Percentiles rank a stretch among this genome's conserved stretches.
Evolutionary conservation across 2,888 invertebrate species (phyloP).

Genomic region (Andrena haemorrhoa): DNA sequence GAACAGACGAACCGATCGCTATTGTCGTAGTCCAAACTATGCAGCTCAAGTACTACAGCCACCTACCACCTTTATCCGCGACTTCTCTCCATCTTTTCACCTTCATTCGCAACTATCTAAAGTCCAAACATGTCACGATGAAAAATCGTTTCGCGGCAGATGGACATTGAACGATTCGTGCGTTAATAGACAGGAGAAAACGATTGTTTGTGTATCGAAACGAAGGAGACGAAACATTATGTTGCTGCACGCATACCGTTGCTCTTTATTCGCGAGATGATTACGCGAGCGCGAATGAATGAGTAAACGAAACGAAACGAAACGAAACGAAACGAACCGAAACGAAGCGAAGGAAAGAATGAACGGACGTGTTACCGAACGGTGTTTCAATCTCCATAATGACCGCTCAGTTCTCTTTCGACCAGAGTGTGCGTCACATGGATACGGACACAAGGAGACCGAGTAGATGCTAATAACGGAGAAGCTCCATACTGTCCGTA

Average conservation of each 20-base stretch:
- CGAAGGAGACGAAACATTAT: slow-evolving; percentile 2
- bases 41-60: not conserved
- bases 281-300: slow-evolving; percentile 49
- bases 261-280: slow-evolving; percentile 47
- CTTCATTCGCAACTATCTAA: not conserved
- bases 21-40: slow-evolving; percentile 56
- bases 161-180: not conserved
- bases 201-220: slow-evolving; percentile 1
- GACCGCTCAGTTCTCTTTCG: slow-evolving; percentile 75
- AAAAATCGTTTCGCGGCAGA: too few relatives aligned
- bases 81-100: not conserved
- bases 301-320: slow-evolving; percentile 32
- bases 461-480: slow-evolving; percentile 81
- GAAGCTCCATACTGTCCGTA: slow-evolving; percentile 77
- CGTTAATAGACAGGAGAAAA: not conserved
- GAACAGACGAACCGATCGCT: slow-evolving; percentile 68
- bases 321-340: slow-evolving; percentile 29
- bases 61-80: not conserved
- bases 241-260: slow-evolving; percentile 37
- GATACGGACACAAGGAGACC: slow-evolving; percentile 60
- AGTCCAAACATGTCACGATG: too few relatives aligned
- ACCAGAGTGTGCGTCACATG: slow-evolving; percentile 54
- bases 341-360: slow-evolving; percentile 57
- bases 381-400: slow-evolving; percentile 82
- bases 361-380: slow-evolving; percentile 72